A percentile compares a stretch with the other conserved stretches of the same genome.
These are phyloP conservation scores for Gobionotothen gibberifrons DNA, from an alignment of 2,797 vertebrate genomes.

Conservation along the genomic window DNA sequence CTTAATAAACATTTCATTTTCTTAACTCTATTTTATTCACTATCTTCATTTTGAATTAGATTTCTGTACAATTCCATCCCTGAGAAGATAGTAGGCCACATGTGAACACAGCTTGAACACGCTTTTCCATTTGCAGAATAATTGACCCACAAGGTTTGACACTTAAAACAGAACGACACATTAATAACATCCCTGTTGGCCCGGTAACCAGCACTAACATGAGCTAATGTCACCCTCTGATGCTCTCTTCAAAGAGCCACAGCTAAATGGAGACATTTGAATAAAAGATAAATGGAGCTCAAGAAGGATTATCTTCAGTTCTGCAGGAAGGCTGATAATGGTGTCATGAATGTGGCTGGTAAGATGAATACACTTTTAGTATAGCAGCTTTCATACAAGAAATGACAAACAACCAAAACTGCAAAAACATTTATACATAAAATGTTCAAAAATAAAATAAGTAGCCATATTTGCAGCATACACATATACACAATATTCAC, in stretches of 20 bases:
- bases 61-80: not conserved
- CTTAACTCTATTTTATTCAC: not conserved
- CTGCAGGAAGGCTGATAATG: conserved; percentile 20
- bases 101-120: not conserved
- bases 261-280: conserved; percentile 50
- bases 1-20: conserved; percentile 52
- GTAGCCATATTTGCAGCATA: too few relatives aligned
- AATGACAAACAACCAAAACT: too few relatives aligned
- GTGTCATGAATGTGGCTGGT: conserved; percentile 18
- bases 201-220: conserved; percentile 14
- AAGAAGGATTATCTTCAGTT: conserved; percentile 28
- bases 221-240: conserved; percentile 25
- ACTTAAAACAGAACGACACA: not conserved
- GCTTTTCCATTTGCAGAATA: not conserved
- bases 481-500: too few relatives aligned
- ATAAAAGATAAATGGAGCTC: conserved; percentile 39
- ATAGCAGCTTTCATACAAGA: too few relatives aligned
- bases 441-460: too few relatives aligned
- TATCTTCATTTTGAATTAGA: not conserved
- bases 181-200: conserved; percentile 6
- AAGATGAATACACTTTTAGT: too few relatives aligned
- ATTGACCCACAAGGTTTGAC: not conserved
- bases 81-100: not conserved
- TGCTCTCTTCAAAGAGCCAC: conserved; percentile 31
- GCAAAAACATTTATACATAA: too few relatives aligned